phyloP scores from a whole-genome alignment of 2,888 invertebrate species.

The Steinernema carpocapsae region DNA sequence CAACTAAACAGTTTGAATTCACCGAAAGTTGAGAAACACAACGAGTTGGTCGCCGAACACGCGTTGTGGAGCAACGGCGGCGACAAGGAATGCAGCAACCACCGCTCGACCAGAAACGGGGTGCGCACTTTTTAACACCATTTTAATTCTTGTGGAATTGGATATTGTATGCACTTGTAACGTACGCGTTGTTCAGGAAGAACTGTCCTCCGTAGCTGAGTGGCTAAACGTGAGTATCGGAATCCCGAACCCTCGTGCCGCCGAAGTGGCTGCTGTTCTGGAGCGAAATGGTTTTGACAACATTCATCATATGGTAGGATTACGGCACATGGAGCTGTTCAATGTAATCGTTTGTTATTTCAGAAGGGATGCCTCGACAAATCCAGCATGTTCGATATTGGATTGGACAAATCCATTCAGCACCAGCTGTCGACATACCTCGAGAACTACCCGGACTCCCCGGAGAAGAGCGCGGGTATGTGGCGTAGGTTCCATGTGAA shows the following conservation, averaged over 20 bases:
- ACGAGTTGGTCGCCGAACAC: constrained; percentile 13
- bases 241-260: constrained; percentile 38
- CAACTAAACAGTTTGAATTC: constrained; percentile 39
- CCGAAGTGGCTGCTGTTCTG: constrained; percentile 40
- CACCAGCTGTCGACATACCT: constrained; percentile 45
- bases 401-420: constrained; percentile 48
- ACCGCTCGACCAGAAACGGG: constrained; percentile 35
- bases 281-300: constrained; percentile 47
- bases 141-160: background rate
- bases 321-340: background rate
- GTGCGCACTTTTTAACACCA: background rate
- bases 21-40: constrained; percentile 17
- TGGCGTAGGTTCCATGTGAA: no score
- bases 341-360: background rate
- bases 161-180: background rate
- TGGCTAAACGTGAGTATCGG: constrained; percentile 42
- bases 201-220: constrained; percentile 36
- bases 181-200: background rate
- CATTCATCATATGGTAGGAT: constrained; percentile 41
- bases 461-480: constrained; percentile 43
- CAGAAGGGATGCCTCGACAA: constrained; percentile 40
- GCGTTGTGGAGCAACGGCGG: background rate
- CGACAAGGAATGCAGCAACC: constrained; percentile 10
- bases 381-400: constrained; percentile 47
- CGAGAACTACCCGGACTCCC: constrained; percentile 42